Percentiles rank a stretch among this genome's conserved stretches.
These are phyloP conservation scores for Metopolophium dirhodum DNA, from an alignment of 1,140 invertebrate genomes.

Conservation along the genomic window DNA sequence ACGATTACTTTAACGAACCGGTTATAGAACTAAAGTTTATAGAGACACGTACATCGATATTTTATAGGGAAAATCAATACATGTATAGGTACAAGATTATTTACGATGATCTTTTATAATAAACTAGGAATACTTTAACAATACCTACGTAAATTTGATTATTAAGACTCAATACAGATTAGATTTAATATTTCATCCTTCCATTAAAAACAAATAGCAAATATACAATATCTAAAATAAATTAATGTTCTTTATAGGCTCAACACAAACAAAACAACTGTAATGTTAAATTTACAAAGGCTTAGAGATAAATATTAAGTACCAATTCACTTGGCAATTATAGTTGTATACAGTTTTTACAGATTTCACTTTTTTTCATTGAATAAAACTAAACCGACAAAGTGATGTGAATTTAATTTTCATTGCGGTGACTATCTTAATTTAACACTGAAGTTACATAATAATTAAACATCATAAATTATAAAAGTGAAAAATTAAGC, in stretches of 20 bases:
- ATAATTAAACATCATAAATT: too few relatives aligned
- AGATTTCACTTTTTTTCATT: background rate
- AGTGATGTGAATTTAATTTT: background rate
- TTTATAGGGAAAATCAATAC: background rate
- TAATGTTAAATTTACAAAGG: background rate
- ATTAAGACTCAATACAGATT: background rate
- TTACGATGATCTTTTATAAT: background rate
- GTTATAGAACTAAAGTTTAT: background rate
- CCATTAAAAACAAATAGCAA: background rate
- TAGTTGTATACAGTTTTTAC: background rate
- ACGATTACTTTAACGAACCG: background rate
- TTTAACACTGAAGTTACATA: too few relatives aligned
- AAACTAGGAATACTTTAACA: background rate
- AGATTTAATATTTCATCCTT: background rate
- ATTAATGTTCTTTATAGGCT: background rate
- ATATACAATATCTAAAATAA: background rate
- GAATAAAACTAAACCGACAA: background rate
- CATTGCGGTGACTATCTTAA: too few relatives aligned
- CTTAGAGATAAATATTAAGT: background rate
- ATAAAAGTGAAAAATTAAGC: too few relatives aligned
- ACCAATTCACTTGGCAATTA: background rate
- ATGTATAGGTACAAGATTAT: background rate
- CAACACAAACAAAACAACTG: background rate
- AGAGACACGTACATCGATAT: background rate
- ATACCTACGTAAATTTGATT: background rate